These are phyloP conservation scores for Embidobia sp. DNA, from an alignment of 2,888 invertebrate species.

Conservation along the genomic window DNA sequence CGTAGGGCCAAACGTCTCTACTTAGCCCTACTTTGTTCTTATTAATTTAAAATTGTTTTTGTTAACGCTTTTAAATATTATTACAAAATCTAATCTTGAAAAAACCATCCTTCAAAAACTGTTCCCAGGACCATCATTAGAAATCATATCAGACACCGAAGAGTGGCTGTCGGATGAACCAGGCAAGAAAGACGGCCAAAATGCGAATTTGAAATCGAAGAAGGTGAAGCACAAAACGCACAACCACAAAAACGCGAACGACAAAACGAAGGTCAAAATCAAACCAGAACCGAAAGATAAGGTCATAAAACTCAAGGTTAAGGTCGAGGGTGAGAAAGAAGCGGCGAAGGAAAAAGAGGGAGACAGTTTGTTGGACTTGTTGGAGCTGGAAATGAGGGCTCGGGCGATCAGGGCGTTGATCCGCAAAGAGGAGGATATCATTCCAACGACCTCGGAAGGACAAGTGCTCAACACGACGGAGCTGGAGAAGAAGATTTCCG, in stretches of 20 bases:
- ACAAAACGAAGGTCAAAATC: conserved; percentile 64
- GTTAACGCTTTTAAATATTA: too few species aligned
- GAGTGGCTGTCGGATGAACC: conserved; percentile 76
- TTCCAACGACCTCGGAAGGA: conserved; percentile 66
- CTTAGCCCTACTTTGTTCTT: too few species aligned
- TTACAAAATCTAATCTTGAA: too few species aligned
- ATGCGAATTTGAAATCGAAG: conserved; percentile 66
- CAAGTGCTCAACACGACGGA: conserved; percentile 49
- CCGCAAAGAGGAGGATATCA: conserved; percentile 78
- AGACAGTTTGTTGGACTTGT: conserved; percentile 82
- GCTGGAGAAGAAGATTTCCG: conserved; percentile 51
- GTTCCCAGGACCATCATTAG: conserved; percentile 79
- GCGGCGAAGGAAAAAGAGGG: conserved; percentile 76
- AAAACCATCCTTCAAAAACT: too few species aligned
- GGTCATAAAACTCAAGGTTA: conserved; percentile 70
- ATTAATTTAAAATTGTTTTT: too few species aligned
- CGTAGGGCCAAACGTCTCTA: too few species aligned
- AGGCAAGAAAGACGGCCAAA: conserved; percentile 69
- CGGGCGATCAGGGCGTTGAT: conserved; percentile 83
- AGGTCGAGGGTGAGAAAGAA: conserved; percentile 70
- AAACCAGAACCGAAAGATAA: conserved; percentile 65
- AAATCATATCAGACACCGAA: conserved; percentile 80
- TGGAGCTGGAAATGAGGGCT: conserved; percentile 84
- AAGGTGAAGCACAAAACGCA: conserved; percentile 68
- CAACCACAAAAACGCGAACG: conserved; percentile 63